A percentile compares a stretch with the other conserved stretches of the same genome.
phyloP scores from a whole-genome alignment of 1,140 invertebrate genomes.

The Matsumurasca onukii region DNA sequence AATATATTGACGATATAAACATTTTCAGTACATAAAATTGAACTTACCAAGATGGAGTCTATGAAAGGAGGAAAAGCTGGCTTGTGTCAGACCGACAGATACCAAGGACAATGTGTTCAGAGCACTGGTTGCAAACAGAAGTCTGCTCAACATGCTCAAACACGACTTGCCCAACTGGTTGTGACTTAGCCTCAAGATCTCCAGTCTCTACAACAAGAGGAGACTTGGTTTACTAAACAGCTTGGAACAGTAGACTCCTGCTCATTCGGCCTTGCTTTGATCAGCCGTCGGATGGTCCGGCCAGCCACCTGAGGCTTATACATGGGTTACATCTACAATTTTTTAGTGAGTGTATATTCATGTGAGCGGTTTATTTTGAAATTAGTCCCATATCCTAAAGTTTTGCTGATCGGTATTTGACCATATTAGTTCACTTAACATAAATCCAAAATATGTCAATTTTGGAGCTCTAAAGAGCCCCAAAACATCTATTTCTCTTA shows the following conservation, averaged over 20 bases:
- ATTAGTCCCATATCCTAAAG: not conserved
- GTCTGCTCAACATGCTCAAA: constrained; percentile 9
- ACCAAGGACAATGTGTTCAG: constrained; percentile 26
- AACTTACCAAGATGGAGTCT: constrained; percentile 29
- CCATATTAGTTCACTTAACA: not conserved
- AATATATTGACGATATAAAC: not conserved
- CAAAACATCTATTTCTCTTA: too few species aligned
- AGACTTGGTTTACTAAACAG: constrained; percentile 11
- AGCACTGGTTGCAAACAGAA: constrained; percentile 16
- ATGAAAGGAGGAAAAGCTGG: constrained; percentile 17
- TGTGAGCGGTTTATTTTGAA: too few species aligned
- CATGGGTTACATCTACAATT: too few species aligned
- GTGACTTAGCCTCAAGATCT: constrained; percentile 37
- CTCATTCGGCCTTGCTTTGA: not conserved
- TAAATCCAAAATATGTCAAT: not conserved
- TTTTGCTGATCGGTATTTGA: not conserved
- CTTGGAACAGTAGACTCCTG: constrained; percentile 12
- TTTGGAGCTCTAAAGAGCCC: too few species aligned
- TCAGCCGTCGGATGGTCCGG: too few species aligned
- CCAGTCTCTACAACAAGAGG: constrained; percentile 24
- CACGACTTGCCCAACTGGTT: constrained; percentile 35
- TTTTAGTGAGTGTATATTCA: too few species aligned
- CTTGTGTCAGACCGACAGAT: constrained; percentile 27
- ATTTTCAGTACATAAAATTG: not conserved
- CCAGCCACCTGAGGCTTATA: too few species aligned